A percentile compares a stretch with the other conserved stretches of the same genome.
Conservation (phyloP, 2,797 vertebrate species). For the Cuniculus paca region DNA sequence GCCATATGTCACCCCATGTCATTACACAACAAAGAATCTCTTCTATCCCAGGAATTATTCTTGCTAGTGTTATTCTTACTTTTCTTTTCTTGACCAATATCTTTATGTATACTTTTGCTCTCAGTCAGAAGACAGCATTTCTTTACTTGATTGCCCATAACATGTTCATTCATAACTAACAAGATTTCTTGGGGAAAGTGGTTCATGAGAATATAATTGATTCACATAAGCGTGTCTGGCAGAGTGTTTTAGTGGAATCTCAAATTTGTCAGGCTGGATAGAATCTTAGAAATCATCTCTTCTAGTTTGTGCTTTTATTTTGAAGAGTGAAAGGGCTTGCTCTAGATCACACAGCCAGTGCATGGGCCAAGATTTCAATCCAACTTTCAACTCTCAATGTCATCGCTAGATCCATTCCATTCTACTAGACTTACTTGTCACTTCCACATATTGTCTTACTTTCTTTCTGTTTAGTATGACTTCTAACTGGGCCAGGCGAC, state of each 20-base stretch:
- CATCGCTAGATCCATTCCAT: background rate
- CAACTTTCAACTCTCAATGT: background rate
- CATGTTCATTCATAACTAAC: background rate
- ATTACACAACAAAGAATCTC: background rate
- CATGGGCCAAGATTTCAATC: background rate
- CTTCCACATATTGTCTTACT: background rate
- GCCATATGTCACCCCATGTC: rapidly evolving
- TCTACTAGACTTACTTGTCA: background rate
- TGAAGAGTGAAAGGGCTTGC: background rate
- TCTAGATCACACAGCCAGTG: background rate
- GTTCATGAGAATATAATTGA: background rate
- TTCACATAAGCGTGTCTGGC: background rate
- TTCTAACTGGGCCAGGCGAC: background rate
- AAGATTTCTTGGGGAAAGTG: background rate
- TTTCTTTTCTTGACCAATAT: background rate
- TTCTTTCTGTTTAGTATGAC: background rate
- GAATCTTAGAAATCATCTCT: background rate
- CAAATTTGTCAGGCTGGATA: background rate
- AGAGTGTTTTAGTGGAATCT: background rate
- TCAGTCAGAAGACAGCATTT: background rate
- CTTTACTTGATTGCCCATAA: background rate
- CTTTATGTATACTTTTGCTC: background rate
- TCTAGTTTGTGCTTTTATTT: background rate
- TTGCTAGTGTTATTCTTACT: background rate
- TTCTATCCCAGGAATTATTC: background rate